Conservation (phyloP, 1,140 invertebrate genomes). For the Acarapis woodi region DNA sequence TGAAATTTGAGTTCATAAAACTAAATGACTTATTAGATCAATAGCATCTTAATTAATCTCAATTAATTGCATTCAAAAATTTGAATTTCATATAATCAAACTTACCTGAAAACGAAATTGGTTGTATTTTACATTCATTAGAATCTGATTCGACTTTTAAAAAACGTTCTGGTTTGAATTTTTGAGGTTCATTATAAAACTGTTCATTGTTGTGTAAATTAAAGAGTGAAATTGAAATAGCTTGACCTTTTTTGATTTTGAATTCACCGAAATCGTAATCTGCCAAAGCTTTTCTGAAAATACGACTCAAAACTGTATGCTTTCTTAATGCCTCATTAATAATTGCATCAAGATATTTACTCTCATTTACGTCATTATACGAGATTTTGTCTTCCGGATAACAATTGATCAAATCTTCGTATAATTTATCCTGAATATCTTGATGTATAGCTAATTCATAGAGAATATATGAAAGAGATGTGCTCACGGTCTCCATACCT, state of each 20-base stretch:
- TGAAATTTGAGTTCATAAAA: too few relatives aligned
- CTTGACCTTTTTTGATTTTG: constrained; percentile 10
- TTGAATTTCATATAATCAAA: too few relatives aligned
- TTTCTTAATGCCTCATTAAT: constrained; percentile 19
- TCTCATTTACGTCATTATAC: constrained; percentile 1
- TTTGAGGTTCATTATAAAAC: constrained; percentile 12
- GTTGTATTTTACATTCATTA: too few relatives aligned
- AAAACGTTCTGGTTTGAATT: constrained; percentile 13
- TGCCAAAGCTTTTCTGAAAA: neutral
- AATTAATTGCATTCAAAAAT: too few relatives aligned
- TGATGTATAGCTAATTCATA: constrained; percentile 21
- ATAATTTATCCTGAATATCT: constrained; percentile 20
- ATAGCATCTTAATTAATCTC: too few relatives aligned
- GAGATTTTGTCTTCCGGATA: neutral
- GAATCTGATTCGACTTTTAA: constrained; percentile 10
- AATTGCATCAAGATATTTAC: constrained; percentile 16
- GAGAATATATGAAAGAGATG: constrained; percentile 19
- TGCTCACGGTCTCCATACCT: constrained; percentile 22
- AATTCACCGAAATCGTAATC: constrained; percentile 11
- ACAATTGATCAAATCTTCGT: constrained; percentile 16
- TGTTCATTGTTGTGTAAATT: constrained; percentile 12
- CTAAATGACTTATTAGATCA: too few relatives aligned
- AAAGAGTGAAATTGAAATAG: constrained; percentile 11
- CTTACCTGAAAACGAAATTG: too few relatives aligned
- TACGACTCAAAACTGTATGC: constrained; percentile 12